Conservation (phyloP, 1,140 invertebrate genomes). For the Solen grandis region DNA sequence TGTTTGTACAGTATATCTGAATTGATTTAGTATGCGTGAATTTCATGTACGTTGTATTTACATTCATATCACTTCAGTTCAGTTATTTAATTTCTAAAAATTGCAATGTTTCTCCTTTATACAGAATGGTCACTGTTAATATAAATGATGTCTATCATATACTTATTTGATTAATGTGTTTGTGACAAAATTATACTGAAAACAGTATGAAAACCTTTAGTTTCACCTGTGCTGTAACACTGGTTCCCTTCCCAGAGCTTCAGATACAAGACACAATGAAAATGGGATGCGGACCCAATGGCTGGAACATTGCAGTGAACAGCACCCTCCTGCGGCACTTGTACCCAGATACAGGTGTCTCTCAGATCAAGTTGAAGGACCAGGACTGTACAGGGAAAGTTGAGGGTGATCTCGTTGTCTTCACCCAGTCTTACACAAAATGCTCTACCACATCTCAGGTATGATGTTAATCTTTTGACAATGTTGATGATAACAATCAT, state of each 20-base stretch:
- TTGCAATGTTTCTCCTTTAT: neutral
- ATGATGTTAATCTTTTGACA: neutral
- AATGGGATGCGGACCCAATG: constrained; percentile 25
- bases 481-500: too few relatives aligned
- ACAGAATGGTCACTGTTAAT: neutral
- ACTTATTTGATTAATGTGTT: too few relatives aligned
- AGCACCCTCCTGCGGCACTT: constrained; percentile 16
- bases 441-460: constrained; percentile 39
- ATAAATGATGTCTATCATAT: neutral
- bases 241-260: constrained; percentile 16
- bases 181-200: too few relatives aligned
- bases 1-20: neutral
- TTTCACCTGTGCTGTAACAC: too few relatives aligned
- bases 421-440: constrained; percentile 41
- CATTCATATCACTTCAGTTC: neutral
- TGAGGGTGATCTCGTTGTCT: constrained; percentile 31
- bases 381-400: constrained; percentile 46
- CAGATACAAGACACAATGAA: constrained; percentile 20
- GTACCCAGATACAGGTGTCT: constrained; percentile 41
- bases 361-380: constrained; percentile 45
- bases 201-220: too few relatives aligned
- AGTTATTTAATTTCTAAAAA: neutral
- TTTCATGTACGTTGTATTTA: neutral
- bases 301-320: constrained; percentile 47
- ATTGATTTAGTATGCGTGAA: neutral